Evolutionary conservation across 2,113 vertebrate species (phyloP).

Genomic region (Rhipidura dahli): DNA sequence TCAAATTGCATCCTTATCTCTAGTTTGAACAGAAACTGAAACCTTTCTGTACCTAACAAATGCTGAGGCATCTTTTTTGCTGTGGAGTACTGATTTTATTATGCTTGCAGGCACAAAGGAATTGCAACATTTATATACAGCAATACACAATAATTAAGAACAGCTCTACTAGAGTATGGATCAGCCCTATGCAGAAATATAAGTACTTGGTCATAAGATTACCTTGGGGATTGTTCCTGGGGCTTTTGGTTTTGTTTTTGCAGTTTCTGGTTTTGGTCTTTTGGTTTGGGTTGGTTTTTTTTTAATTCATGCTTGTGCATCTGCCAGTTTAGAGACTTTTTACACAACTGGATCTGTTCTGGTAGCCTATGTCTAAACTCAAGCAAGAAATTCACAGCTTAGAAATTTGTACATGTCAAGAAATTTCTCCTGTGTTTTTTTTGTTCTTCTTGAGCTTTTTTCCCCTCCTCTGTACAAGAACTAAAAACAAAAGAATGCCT

Average conservation of each 20-base stretch:
- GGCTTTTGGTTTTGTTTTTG: not conserved
- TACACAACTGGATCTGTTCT: not conserved
- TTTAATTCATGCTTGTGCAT: not conserved
- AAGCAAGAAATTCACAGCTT: not conserved
- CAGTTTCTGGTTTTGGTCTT: not conserved
- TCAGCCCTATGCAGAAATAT: not conserved
- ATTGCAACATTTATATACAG: not conserved
- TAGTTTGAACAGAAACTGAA: not conserved
- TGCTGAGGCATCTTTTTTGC: not conserved
- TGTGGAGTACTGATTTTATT: not conserved
- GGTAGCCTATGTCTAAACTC: not conserved
- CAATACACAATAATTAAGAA: not conserved
- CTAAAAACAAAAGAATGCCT: not conserved
- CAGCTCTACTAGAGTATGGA: not conserved
- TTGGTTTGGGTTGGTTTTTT: not conserved
- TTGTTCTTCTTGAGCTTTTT: not conserved
- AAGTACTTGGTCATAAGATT: not conserved
- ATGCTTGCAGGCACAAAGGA: not conserved
- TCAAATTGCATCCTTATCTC: not conserved
- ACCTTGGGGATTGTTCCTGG: not conserved
- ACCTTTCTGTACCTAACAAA: not conserved
- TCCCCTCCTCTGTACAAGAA: not conserved
- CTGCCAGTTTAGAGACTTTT: not conserved
- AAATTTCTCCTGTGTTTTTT: not conserved
- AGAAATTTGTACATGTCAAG: not conserved